Evolutionary conservation across 64 coral and sea anemone species (phyloP).

Genomic region (Platygyra sinensis): DNA sequence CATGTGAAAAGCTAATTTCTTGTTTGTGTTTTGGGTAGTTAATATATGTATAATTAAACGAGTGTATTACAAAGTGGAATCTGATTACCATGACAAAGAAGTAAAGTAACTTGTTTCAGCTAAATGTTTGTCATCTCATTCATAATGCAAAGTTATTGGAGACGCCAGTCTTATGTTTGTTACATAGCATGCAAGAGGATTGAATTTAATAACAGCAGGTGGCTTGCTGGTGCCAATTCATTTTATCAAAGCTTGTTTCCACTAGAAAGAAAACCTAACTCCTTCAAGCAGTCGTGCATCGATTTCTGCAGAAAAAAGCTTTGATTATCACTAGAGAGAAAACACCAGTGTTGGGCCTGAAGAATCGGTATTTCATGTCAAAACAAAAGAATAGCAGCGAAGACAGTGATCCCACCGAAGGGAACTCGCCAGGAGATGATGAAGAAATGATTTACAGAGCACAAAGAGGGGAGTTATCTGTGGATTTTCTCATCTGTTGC

Average conservation of each 20-base stretch:
- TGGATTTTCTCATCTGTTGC: constrained; percentile 45
- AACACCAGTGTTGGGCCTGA: background rate
- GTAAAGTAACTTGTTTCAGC: too few species aligned
- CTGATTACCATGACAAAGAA: too few species aligned
- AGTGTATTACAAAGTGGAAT: too few species aligned
- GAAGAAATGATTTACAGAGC: constrained; percentile 18
- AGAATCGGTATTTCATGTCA: background rate
- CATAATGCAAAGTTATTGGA: too few species aligned
- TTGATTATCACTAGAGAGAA: background rate
- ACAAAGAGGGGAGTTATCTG: constrained; percentile 29
- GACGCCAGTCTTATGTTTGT: too few species aligned
- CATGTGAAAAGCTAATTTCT: too few species aligned
- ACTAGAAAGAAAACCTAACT: background rate
- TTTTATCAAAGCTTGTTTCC: background rate
- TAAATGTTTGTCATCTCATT: too few species aligned
- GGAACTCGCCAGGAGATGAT: background rate
- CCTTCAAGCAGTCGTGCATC: background rate
- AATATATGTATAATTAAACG: too few species aligned
- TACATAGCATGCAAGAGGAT: too few species aligned
- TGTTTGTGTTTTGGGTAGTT: too few species aligned
- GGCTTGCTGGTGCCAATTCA: background rate
- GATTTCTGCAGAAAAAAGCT: background rate
- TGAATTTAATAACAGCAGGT: background rate
- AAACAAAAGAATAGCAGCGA: background rate
- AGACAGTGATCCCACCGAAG: background rate